Evolutionary conservation across 2,888 invertebrate species (phyloP).

Genomic region (Plebejus melissa): DNA sequence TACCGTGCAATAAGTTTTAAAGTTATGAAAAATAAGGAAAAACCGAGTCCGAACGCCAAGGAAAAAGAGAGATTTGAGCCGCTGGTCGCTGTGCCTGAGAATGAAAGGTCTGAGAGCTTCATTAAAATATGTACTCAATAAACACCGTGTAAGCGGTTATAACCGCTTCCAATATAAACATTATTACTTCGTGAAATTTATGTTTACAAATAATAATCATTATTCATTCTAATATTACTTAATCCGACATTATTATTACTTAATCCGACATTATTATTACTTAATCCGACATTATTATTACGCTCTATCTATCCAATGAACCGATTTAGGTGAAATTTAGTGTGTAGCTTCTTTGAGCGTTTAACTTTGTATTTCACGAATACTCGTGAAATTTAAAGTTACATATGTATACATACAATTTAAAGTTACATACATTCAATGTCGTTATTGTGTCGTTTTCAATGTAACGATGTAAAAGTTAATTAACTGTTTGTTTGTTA

Average conservation of each 20-base stretch:
- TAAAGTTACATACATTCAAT: not conserved
- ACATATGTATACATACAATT: too few species aligned
- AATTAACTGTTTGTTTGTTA: too few species aligned
- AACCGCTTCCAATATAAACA: conserved; percentile 51
- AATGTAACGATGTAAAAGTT: too few species aligned
- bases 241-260: not conserved
- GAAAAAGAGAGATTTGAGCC: conserved; percentile 66
- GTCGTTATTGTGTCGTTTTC: too few species aligned
- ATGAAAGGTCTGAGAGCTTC: conserved; percentile 71
- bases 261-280: not conserved
- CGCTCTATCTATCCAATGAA: not conserved
- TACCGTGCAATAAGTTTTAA: conserved; percentile 6
- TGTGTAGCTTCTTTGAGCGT: not conserved
- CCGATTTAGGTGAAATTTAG: not conserved
- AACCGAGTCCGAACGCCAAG: conserved; percentile 59
- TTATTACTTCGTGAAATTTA: conserved; percentile 39
- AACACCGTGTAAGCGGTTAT: conserved; percentile 58
- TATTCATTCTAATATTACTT: not conserved
- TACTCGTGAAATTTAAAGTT: too few species aligned
- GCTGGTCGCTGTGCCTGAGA: conserved; percentile 68
- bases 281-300: not conserved
- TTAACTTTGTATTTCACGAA: too few species aligned
- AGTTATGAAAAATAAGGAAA: conserved; percentile 67
- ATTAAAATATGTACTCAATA: conserved; percentile 58
- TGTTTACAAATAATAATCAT: conserved; percentile 6